A percentile compares a stretch with the other conserved stretches of the same genome.
Evolutionary conservation across 2,113 vertebrate genomes (phyloP).

Genomic region (Cebidichthys violaceus): DNA sequence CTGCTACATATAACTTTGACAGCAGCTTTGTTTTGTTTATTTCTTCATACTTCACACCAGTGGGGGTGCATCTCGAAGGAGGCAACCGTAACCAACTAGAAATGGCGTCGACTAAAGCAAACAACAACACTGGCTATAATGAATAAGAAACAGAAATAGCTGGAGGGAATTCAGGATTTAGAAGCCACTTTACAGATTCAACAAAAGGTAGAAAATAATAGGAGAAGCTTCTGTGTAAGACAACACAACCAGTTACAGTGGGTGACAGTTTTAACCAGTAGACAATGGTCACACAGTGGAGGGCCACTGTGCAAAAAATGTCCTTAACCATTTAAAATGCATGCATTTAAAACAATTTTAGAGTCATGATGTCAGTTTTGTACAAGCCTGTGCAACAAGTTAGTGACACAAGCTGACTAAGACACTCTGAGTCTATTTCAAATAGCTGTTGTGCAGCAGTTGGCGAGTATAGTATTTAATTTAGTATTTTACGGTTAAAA

Average conservation of each 20-base stretch:
- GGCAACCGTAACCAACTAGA: conserved; percentile 26
- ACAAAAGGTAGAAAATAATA: not conserved
- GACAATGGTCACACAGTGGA: not conserved
- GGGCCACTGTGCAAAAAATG: not conserved
- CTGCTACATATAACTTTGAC: conserved; percentile 24
- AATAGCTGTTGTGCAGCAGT: not conserved
- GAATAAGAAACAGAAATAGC: conserved; percentile 17
- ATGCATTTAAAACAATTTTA: not conserved
- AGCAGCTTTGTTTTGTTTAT: conserved; percentile 47
- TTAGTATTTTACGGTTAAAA: not conserved
- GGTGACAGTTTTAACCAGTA: not conserved
- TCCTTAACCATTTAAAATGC: not conserved
- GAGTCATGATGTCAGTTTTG: not conserved
- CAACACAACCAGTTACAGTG: not conserved
- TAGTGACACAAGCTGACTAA: not conserved
- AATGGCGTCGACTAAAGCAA: conserved; percentile 1
- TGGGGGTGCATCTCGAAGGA: conserved; percentile 18
- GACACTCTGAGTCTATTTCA: not conserved
- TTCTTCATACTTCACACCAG: conserved; percentile 43
- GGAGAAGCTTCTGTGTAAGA: conserved; percentile 6
- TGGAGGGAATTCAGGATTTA: not conserved
- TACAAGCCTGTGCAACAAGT: not conserved
- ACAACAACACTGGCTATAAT: conserved; percentile 25
- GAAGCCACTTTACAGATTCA: not conserved
- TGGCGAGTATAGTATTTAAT: too few relatives aligned